Conservation (phyloP, 2,888 invertebrate genomes). For the Drosophila buzzatii region DNA sequence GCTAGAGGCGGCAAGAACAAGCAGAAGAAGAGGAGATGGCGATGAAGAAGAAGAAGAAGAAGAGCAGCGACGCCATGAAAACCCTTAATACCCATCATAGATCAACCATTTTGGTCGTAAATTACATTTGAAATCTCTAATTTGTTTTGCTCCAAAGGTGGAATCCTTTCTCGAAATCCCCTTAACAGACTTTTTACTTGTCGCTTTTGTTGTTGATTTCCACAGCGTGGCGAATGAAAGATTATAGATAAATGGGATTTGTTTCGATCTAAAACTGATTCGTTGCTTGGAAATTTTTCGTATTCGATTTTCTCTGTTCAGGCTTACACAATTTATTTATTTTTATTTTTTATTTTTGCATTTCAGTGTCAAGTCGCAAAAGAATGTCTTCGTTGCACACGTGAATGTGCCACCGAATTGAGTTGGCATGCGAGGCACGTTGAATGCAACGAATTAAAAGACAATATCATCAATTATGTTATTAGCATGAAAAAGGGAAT, state of each 20-base stretch:
- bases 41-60: conserved; percentile 35
- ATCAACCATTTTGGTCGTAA: conserved; percentile 82
- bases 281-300: conserved; percentile 3
- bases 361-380: conserved; percentile 26
- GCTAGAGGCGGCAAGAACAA: conserved; percentile 41
- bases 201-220: conserved; percentile 43
- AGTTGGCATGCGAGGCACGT: conserved; percentile 73
- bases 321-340: background rate
- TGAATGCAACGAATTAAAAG: conserved; percentile 83
- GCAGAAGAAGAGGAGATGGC: background rate
- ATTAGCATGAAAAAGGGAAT: conserved; percentile 75
- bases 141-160: conserved; percentile 81
- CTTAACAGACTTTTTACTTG: conserved; percentile 45
- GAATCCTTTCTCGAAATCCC: conserved; percentile 75
- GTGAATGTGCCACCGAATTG: conserved; percentile 36
- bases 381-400: conserved; percentile 34
- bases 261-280: conserved; percentile 27
- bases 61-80: conserved; percentile 57
- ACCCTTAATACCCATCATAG: conserved; percentile 79
- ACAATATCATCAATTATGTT: conserved; percentile 85
- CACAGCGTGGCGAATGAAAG: conserved; percentile 35
- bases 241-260: conserved; percentile 34
- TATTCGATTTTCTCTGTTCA: background rate
- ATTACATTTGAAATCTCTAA: conserved; percentile 83
- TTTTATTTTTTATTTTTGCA: background rate